Percentiles rank a stretch among this genome's conserved stretches.
These are phyloP conservation scores for Ambastaia sidthimunki DNA, from an alignment of 2,797 vertebrate genomes.

Conservation along the genomic window DNA sequence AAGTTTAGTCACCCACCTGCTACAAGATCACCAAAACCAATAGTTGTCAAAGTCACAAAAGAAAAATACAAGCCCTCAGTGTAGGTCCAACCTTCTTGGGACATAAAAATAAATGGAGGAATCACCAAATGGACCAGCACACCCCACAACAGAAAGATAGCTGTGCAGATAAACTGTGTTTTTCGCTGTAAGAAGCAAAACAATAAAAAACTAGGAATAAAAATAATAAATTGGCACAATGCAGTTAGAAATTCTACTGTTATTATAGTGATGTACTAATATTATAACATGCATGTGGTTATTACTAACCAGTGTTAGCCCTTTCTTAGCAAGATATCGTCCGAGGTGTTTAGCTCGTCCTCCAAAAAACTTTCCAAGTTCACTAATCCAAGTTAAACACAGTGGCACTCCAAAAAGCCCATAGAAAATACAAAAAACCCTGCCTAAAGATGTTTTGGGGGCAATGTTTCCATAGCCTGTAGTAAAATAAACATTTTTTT, in stretches of 20 bases:
- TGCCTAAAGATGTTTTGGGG: slow-evolving; percentile 90
- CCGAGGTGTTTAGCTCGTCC: slow-evolving; percentile 95
- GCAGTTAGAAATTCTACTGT: not conserved
- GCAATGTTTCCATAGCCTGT: slow-evolving; percentile 95
- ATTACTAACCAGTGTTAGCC: slow-evolving; percentile 86
- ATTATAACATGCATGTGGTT: not conserved
- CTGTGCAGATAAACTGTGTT: slow-evolving; percentile 95
- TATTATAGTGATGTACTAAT: not conserved
- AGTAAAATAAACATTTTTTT: not conserved
- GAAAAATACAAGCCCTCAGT: slow-evolving; percentile 96
- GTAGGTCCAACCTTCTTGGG: slow-evolving; percentile 93
- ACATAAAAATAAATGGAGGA: slow-evolving; percentile 96
- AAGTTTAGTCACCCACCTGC: slow-evolving; percentile 80
- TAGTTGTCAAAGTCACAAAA: slow-evolving; percentile 98
- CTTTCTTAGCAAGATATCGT: slow-evolving; percentile 92
- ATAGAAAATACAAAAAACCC: slow-evolving; percentile 97
- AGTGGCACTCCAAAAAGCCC: slow-evolving; percentile 96
- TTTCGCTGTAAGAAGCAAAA: slow-evolving; percentile 81
- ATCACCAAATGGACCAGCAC: slow-evolving; percentile 92
- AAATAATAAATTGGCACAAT: not conserved
- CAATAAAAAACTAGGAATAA: not conserved
- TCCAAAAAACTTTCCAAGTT: slow-evolving; percentile 98
- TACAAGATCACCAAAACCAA: slow-evolving; percentile 96
- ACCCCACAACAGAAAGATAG: slow-evolving; percentile 95
- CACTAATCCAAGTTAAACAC: slow-evolving; percentile 97